Evolutionary conservation across 2,113 vertebrate species (phyloP).

Genomic region (Rhinichthys klamathensis): DNA sequence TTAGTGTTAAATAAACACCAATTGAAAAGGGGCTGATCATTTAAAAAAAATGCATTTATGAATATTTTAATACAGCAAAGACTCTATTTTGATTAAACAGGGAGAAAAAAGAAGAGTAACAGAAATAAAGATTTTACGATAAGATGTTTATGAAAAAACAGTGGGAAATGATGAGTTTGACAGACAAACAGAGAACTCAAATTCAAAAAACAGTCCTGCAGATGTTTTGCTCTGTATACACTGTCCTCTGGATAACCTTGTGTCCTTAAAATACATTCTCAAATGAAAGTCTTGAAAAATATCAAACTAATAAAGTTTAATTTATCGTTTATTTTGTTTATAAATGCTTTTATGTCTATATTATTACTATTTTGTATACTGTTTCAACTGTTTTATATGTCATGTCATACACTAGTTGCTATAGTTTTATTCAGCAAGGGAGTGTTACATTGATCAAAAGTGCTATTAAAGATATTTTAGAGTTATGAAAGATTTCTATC

Average conservation of each 20-base stretch:
- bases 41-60: not conserved
- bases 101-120: not conserved
- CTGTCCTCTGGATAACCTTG: not conserved
- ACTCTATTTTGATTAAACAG: not conserved
- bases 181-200: not conserved
- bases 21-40: not conserved
- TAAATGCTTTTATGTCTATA: not conserved
- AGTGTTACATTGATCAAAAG: not conserved
- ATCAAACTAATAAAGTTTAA: not conserved
- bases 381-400: not conserved
- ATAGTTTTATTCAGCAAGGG: not conserved
- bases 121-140: not conserved
- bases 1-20: not conserved
- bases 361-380: not conserved
- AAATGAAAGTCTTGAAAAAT: not conserved
- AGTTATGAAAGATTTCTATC: too few relatives aligned
- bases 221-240: not conserved
- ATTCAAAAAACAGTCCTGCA: not conserved
- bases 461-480: not conserved
- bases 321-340: not conserved
- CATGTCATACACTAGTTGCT: not conserved
- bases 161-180: not conserved
- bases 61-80: not conserved
- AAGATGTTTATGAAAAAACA: not conserved
- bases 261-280: constrained; percentile 12